Evolutionary conservation across 1,140 invertebrate species (phyloP), one percentile per base, ranked within the genome.

Genomic region (Hylaeus anthracinus): DNA sequence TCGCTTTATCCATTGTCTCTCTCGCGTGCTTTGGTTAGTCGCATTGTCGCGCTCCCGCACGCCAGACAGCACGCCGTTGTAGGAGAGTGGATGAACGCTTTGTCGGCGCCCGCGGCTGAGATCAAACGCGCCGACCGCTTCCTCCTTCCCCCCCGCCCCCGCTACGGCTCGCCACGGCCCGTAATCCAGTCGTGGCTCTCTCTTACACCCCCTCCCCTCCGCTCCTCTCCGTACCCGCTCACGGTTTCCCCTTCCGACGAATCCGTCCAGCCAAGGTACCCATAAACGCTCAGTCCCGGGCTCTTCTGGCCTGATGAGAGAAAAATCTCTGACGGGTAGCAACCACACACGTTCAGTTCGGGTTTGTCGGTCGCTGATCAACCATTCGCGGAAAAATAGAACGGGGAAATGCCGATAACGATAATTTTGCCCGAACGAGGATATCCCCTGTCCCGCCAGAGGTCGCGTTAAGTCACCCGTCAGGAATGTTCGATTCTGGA

Each of bases 71-170:
- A 84, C 87, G 84, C 85, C 79, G 88, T 84, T 87, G 87, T 87
- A 90, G 88, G 82, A 85, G 88, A 89, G 89, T 88, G 90, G 91
- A 90, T 90, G 90, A 88, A 86, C 88, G 91, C 92, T 92, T 92
- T 92, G 92, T 92, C 92, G 92, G 92, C 92, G 91, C 91, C 91
- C 91, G 91, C 91, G 92, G 92, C 91, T 39, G 86, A 92, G 88
- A 92, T 92, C 92, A 92, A 92, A 92, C 85, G 87, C 85, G 88
- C 91, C 91, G 91, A 90, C 89, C 83, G 86, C 79, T 85, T 79
- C 72, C 86, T 83, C 88, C 71, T 76, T 84, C 56, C 69, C 80
- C 71, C 71, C 72, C 45, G 5, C 51, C 81, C 58, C 61, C 79
- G 37, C 60, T 53, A 1, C 67, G 75, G n/a, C 75, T 26, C 76